phyloP scores from a whole-genome alignment of 2,797 vertebrate genomes.

The Alca torda region DNA sequence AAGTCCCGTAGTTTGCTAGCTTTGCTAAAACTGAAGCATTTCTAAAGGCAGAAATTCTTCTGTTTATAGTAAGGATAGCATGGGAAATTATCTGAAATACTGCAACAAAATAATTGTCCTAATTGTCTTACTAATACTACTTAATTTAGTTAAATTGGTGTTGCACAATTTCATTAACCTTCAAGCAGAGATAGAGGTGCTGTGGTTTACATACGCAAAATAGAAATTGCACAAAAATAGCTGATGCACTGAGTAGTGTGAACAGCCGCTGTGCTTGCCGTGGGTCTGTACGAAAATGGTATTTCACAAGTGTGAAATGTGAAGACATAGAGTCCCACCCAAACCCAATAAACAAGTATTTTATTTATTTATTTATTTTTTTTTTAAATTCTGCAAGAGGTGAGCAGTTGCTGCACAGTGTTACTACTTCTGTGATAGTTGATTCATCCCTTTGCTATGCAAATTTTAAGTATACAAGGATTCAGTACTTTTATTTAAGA shows the following conservation, averaged over 20 bases:
- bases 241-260: background rate
- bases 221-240: slow-evolving; percentile 28
- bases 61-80: background rate
- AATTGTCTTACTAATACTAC: background rate
- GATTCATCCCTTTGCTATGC: slow-evolving; percentile 88
- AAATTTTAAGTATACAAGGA: slow-evolving; percentile 92
- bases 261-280: background rate
- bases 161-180: slow-evolving; percentile 36
- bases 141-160: background rate
- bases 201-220: slow-evolving; percentile 22
- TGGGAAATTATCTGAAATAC: background rate
- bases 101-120: background rate
- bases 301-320: slow-evolving; percentile 30
- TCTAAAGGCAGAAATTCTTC: background rate
- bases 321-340: background rate
- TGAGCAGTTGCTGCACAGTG: slow-evolving; percentile 77
- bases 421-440: slow-evolving; percentile 77
- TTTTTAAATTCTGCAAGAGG: slow-evolving; percentile 79
- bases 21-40: background rate
- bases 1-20: background rate
- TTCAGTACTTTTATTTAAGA: slow-evolving; percentile 94
- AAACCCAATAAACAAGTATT: slow-evolving; percentile 67
- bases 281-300: slow-evolving; percentile 21
- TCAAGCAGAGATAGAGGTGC: slow-evolving; percentile 49
- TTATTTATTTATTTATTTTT: background rate